Percentiles rank a stretch among this genome's conserved stretches.
Evolutionary conservation across 2,113 vertebrate species (phyloP).

Genomic region (Limanda limanda): DNA sequence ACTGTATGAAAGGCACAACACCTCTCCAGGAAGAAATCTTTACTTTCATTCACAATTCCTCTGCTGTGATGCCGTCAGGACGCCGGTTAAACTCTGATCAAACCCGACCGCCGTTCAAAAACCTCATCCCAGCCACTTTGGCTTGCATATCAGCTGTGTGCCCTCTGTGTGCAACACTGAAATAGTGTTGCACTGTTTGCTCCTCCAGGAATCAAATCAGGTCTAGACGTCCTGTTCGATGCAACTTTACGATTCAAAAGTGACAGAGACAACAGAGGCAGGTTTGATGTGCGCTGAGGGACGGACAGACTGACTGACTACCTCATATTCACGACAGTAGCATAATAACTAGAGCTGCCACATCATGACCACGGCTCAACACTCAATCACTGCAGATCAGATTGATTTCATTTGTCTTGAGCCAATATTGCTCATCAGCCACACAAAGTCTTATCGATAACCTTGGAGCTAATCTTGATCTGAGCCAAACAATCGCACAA

Average conservation of each 20-base stretch:
- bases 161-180: conserved; percentile 25
- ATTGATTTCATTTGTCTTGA: conserved; percentile 42
- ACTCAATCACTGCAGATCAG: conserved; percentile 9
- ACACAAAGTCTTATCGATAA: conserved; percentile 30
- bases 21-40: conserved; percentile 24
- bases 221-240: neutral
- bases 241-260: neutral
- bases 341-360: conserved; percentile 17
- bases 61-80: neutral
- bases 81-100: conserved; percentile 10
- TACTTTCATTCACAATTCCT: conserved; percentile 34
- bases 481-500: conserved; percentile 38
- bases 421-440: conserved; percentile 36
- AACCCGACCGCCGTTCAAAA: neutral
- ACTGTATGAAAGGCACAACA: conserved; percentile 32
- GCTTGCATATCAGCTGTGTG: neutral
- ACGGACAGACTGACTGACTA: neutral
- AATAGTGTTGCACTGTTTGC: conserved; percentile 1
- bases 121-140: neutral
- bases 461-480: conserved; percentile 38
- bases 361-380: neutral
- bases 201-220: conserved; percentile 14
- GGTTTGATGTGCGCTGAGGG: neutral
- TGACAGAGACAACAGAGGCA: conserved; percentile 20
- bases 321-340: conserved; percentile 9